Evolutionary conservation across 1,140 invertebrate genomes (phyloP).

Genomic region (Proales similis): DNA sequence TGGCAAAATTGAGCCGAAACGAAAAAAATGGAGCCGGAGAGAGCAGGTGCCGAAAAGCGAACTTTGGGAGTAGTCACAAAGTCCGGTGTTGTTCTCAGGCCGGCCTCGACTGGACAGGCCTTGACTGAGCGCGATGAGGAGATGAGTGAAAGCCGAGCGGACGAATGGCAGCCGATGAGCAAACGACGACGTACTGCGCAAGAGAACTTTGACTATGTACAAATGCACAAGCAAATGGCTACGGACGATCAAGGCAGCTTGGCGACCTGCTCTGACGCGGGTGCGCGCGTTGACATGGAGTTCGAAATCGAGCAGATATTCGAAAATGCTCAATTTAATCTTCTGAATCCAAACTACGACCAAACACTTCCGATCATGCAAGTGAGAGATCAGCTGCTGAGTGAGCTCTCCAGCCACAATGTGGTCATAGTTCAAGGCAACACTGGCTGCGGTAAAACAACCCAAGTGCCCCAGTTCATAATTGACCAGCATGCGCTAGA

Average conservation of each 20-base stretch:
- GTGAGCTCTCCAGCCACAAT: neutral
- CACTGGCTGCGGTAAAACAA: constrained; percentile 51
- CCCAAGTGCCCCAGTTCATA: constrained; percentile 53
- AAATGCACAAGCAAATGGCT: neutral
- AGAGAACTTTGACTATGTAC: constrained; percentile 23
- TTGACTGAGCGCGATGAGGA: too few species aligned
- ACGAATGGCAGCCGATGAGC: neutral
- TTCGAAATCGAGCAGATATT: neutral
- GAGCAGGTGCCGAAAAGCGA: too few species aligned
- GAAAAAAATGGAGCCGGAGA: too few species aligned
- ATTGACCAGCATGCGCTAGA: constrained; percentile 46
- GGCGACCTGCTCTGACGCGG: too few species aligned
- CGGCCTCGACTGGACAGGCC: too few species aligned
- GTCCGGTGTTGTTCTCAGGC: too few species aligned
- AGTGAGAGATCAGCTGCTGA: neutral
- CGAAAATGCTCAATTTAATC: neutral
- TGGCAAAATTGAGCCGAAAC: neutral
- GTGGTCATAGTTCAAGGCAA: constrained; percentile 56
- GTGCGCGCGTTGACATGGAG: neutral
- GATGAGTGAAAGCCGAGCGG: too few species aligned
- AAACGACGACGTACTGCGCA: neutral
- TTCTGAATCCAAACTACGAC: constrained; percentile 10
- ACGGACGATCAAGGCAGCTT: too few species aligned
- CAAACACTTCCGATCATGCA: constrained; percentile 4
- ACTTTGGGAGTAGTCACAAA: too few species aligned